Percentiles rank a stretch among this genome's conserved stretches.
Conservation (phyloP, 2,113 vertebrate species). For the Azemiops feae region DNA sequence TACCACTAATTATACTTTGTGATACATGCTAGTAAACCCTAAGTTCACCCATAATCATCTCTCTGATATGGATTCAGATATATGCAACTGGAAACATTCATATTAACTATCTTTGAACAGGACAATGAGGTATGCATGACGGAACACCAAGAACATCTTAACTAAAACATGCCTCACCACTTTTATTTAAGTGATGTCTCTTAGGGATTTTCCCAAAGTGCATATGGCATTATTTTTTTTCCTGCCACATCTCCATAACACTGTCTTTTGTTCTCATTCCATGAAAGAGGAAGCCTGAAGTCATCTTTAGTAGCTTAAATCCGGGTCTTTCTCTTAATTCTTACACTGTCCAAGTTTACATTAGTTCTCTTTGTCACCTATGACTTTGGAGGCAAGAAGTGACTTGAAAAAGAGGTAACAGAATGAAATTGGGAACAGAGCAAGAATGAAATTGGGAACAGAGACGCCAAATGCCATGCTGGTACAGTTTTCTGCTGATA, state of each 20-base stretch:
- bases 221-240: neutral
- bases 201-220: neutral
- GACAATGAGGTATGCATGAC: neutral
- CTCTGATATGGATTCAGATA: neutral
- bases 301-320: neutral
- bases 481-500: neutral
- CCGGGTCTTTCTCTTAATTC: neutral
- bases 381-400: neutral
- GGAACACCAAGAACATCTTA: neutral
- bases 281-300: neutral
- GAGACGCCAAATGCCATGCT: neutral
- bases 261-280: neutral
- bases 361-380: neutral
- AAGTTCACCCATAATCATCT: neutral
- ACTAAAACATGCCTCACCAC: neutral
- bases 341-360: neutral
- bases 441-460: neutral
- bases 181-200: neutral
- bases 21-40: neutral
- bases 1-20: neutral
- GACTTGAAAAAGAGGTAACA: neutral
- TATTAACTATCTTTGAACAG: neutral
- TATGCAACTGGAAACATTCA: neutral
- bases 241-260: neutral
- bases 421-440: neutral